phyloP scores from a whole-genome alignment of 1,140 invertebrate genomes.

The Argopecten irradians region DNA sequence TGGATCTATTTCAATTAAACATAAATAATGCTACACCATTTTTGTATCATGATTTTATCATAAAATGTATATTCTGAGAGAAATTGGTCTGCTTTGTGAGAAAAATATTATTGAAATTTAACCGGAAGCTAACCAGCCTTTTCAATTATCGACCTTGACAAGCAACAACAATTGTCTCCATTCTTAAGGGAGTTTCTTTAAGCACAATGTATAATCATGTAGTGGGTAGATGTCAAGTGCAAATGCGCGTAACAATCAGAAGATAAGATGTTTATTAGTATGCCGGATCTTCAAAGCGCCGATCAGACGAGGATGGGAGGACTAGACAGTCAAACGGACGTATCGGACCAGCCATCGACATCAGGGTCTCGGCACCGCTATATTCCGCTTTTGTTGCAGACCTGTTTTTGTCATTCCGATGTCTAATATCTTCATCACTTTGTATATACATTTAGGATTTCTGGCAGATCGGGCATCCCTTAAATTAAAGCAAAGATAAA shows the following conservation, averaged over 20 bases:
- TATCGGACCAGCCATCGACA: slow-evolving; percentile 1
- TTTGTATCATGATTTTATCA: too few relatives aligned
- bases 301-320: background rate
- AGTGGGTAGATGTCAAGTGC: background rate
- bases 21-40: too few relatives aligned
- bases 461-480: background rate
- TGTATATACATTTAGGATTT: background rate
- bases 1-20: too few relatives aligned
- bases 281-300: background rate
- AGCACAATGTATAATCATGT: background rate
- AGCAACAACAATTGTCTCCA: slow-evolving; percentile 1
- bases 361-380: background rate
- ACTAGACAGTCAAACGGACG: background rate
- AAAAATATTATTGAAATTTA: background rate
- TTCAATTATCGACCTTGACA: background rate
- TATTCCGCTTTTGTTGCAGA: background rate
- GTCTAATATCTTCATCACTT: background rate
- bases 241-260: slow-evolving; percentile 3
- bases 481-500: background rate
- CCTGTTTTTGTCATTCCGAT: background rate
- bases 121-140: background rate
- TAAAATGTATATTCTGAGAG: too few relatives aligned
- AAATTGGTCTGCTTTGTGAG: background rate
- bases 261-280: slow-evolving; percentile 17
- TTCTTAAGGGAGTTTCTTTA: background rate